These are phyloP conservation scores for Pristiophorus japonicus DNA, from an alignment of 2,113 vertebrate species.

Conservation along the genomic window DNA sequence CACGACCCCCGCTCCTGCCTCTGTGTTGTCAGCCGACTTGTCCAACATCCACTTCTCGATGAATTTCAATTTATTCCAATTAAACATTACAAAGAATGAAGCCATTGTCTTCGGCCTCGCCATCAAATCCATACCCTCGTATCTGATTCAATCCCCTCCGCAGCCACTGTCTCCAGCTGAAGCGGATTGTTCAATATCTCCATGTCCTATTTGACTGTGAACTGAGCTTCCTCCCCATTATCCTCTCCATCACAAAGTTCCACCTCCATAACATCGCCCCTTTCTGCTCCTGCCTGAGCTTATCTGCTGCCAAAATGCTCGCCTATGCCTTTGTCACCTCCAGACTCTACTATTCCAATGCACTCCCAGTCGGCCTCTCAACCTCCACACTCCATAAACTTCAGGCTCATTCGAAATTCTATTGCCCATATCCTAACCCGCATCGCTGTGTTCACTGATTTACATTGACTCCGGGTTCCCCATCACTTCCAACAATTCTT, in stretches of 20 bases:
- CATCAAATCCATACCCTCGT: not conserved
- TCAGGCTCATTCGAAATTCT: too few species aligned
- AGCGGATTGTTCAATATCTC: not conserved
- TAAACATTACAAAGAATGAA: not conserved
- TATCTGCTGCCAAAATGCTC: not conserved
- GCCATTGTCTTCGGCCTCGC: not conserved
- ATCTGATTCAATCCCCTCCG: not conserved
- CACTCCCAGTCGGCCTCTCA: not conserved
- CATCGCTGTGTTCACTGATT: not conserved
- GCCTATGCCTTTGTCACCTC: not conserved
- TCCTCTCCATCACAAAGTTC: not conserved
- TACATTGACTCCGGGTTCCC: not conserved
- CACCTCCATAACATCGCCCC: not conserved
- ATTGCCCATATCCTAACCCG: too few species aligned
- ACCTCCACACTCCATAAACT: not conserved
- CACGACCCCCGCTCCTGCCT: not conserved
- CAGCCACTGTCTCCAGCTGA: not conserved
- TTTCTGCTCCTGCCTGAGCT: not conserved
- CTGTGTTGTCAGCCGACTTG: not conserved
- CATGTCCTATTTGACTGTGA: too few species aligned
- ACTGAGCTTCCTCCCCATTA: not conserved
- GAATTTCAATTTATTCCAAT: not conserved
- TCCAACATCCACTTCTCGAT: not conserved
- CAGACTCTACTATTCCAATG: not conserved
- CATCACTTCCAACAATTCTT: not conserved